Base-by-base conservation (phyloP, 2,888 invertebrate species). In the Epistrophe eligans region DNA sequence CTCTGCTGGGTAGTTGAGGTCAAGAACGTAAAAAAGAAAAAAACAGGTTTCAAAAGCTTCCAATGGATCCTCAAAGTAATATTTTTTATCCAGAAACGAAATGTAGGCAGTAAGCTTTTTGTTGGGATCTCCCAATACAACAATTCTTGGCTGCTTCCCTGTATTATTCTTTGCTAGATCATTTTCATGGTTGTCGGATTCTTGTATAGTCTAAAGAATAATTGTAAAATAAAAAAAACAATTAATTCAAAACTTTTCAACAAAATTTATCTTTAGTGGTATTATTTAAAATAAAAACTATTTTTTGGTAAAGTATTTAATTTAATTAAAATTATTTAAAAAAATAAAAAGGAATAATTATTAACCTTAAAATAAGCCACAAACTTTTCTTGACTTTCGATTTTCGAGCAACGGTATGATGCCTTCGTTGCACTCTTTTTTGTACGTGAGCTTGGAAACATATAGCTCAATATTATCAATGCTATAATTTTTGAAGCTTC, bases 301-400 rank as follows among this genome's bases (percentile, higher is more conserved):
- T 35, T 17, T 58, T 58, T 58, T 11, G 38, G 35, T 35, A 58
- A 58, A 58, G 38, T 58, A 58, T 58, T 58, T 17, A 58, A 38
- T 4, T 58, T 10, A 38, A 4, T 40, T 4, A 38, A 40, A 40
- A 40, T 40, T 28, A 40, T 40, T 28, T 24, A 24, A 24, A 24
- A 24, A 24, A 24, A 2, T 24, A 3, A 24, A 24, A 24, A 24
- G 24, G 24, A 24, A 24, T 24, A 24, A 24, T 24, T 24, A 24
- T 24, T 24, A 24, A 24, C 24, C 24, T 24, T 24, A 24, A 24
- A 24, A 24, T 24, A 24, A 2, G 24, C 24, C 1, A 57, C 71
- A 71, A 71, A 71, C 11, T 71, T 19, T 55, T 71, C 55, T 19
- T 71, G 70, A 43, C 70, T 35, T 71, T 71, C 40, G 11, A 71